Evolutionary conservation across 2,797 vertebrate species (phyloP).

Genomic region (Channa striata): DNA sequence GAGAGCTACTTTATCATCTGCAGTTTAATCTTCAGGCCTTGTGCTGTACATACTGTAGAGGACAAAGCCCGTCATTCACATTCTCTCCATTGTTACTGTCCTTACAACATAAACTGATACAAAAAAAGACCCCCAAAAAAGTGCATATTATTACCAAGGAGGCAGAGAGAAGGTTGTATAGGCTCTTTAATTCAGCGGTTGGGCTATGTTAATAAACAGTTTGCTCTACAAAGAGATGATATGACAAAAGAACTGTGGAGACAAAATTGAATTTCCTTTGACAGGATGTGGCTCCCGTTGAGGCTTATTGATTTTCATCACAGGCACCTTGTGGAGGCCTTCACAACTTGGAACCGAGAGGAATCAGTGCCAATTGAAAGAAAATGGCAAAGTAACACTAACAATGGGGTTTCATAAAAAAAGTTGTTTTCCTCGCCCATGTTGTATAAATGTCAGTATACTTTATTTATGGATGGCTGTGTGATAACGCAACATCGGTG

Average conservation of each 20-base stretch:
- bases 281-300: slow-evolving; percentile 86
- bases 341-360: slow-evolving; percentile 81
- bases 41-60: slow-evolving; percentile 22
- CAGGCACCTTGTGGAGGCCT: slow-evolving; percentile 84
- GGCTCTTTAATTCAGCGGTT: slow-evolving; percentile 81
- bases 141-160: slow-evolving; percentile 64
- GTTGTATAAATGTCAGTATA: slow-evolving; percentile 74
- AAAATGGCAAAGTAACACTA: slow-evolving; percentile 81
- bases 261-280: slow-evolving; percentile 87
- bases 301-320: slow-evolving; percentile 87
- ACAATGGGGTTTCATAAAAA: slow-evolving; percentile 74
- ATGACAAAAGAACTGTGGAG: slow-evolving; percentile 83
- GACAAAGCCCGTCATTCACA: slow-evolving; percentile 55
- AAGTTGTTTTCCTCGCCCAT: slow-evolving; percentile 63
- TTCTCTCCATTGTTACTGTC: slow-evolving; percentile 46
- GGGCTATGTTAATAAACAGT: slow-evolving; percentile 84
- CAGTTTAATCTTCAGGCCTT: slow-evolving; percentile 37
- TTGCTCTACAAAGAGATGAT: slow-evolving; percentile 82
- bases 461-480: slow-evolving; percentile 68
- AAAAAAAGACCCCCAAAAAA: slow-evolving; percentile 45
- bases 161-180: slow-evolving; percentile 54
- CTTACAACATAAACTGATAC: slow-evolving; percentile 43
- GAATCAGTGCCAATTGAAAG: slow-evolving; percentile 81
- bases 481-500: slow-evolving; percentile 30
- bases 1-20: slow-evolving; percentile 30